These are phyloP conservation scores for Drosophila dunni DNA, from an alignment of 1,140 invertebrate genomes.

Conservation along the genomic window DNA sequence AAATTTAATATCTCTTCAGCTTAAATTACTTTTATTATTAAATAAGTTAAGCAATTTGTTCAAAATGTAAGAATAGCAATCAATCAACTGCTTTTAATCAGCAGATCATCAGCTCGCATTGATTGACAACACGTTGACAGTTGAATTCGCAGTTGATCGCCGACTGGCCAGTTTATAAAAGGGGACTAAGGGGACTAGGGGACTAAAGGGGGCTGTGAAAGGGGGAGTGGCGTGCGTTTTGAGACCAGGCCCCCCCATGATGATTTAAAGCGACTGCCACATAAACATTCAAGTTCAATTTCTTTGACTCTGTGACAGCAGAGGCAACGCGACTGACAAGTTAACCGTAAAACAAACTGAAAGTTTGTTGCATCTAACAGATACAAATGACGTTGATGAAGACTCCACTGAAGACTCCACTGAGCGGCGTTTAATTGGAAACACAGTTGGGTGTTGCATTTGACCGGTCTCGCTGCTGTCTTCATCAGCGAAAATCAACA, in stretches of 20 bases:
- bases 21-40: background rate
- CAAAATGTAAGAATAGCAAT: constrained; percentile 32
- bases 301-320: constrained; percentile 31
- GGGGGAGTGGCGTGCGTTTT: background rate
- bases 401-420: constrained; percentile 4
- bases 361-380: constrained; percentile 70
- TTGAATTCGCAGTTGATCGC: constrained; percentile 27
- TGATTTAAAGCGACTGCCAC: constrained; percentile 52
- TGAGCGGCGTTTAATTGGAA: constrained; percentile 81
- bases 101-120: constrained; percentile 38
- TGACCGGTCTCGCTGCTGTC: constrained; percentile 72
- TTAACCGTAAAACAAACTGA: constrained; percentile 74
- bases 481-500: constrained; percentile 63
- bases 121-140: constrained; percentile 53
- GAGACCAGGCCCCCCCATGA: constrained; percentile 29
- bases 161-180: background rate
- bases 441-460: constrained; percentile 79
- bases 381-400: constrained; percentile 47
- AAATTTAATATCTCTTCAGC: too few relatives aligned
- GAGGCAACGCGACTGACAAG: constrained; percentile 27
- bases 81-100: constrained; percentile 44
- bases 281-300: constrained; percentile 79
- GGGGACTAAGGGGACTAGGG: background rate
- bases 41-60: constrained; percentile 9
- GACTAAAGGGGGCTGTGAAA: background rate